Conservation (phyloP, 2,113 vertebrate genomes). For the Phycodurus eques region DNA sequence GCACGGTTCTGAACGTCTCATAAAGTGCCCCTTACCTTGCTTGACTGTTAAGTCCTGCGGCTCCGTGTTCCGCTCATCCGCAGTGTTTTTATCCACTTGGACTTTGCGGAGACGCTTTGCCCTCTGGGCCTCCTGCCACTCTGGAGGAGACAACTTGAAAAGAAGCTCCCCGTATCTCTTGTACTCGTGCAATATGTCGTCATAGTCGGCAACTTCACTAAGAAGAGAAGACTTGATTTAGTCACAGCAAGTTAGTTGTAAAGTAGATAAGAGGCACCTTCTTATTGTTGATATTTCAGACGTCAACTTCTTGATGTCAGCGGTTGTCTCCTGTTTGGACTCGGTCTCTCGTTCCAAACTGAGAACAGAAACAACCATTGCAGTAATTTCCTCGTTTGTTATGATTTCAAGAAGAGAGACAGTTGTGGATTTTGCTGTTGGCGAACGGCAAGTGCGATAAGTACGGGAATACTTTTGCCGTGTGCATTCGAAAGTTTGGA, state of each 20-base stretch:
- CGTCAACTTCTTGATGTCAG: constrained; percentile 76
- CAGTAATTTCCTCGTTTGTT: no score
- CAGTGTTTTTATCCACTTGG: not conserved
- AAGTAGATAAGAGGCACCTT: constrained; percentile 68
- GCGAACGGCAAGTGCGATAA: no score
- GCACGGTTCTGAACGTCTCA: not conserved
- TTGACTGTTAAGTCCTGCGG: not conserved
- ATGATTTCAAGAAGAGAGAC: no score
- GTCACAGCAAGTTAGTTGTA: not conserved
- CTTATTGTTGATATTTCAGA: constrained; percentile 77
- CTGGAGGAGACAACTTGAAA: constrained; percentile 80
- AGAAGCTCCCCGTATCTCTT: constrained; percentile 83
- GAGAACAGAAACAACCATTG: constrained; percentile 9
- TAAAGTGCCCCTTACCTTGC: constrained; percentile 17
- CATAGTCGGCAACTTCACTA: constrained; percentile 80
- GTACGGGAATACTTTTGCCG: no score
- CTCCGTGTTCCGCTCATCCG: constrained; percentile 7
- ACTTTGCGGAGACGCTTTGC: constrained; percentile 33
- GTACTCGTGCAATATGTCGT: constrained; percentile 81
- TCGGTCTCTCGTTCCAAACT: constrained; percentile 84
- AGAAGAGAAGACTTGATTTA: constrained; percentile 2
- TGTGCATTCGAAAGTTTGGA: no score
- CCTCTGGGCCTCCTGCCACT: constrained; percentile 78
- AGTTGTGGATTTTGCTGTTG: no score
- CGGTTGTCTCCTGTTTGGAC: constrained; percentile 77